These are phyloP conservation scores for Typhlichthys eigenmanni DNA, from an alignment of 2,797 vertebrate species.

Conservation along the genomic window DNA sequence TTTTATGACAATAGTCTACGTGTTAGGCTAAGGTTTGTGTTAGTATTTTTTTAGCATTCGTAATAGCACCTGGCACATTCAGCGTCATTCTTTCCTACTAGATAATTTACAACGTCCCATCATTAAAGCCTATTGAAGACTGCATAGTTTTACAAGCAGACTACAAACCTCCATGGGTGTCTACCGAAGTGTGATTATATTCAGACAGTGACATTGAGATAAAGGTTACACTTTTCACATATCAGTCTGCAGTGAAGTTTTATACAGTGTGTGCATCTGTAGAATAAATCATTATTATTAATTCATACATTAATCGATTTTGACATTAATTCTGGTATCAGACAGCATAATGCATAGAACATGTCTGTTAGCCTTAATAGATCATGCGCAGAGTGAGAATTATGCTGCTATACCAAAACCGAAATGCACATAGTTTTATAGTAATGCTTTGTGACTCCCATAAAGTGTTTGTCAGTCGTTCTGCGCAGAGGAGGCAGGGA, in stretches of 20 bases:
- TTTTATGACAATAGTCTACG: no score
- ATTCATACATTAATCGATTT: no score
- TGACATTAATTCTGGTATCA: no score
- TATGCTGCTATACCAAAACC: no score
- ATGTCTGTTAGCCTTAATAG: no score
- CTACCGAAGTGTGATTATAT: slow-evolving; percentile 5
- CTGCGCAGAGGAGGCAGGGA: neutral
- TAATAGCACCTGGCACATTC: neutral
- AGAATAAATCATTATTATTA: no score
- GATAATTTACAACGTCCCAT: slow-evolving; percentile 11
- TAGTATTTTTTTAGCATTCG: no score
- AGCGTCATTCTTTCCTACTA: slow-evolving; percentile 14
- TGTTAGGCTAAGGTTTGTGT: no score
- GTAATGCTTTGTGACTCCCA: neutral
- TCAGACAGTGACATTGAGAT: neutral
- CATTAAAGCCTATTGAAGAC: slow-evolving; percentile 1
- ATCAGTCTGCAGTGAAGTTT: no score
- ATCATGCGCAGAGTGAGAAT: neutral
- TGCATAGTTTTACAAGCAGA: neutral
- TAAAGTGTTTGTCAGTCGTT: slow-evolving; percentile 26
- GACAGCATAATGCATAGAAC: no score
- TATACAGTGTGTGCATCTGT: no score
- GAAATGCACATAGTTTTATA: neutral
- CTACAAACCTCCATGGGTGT: neutral
- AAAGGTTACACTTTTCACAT: no score